Evolutionary conservation across 2,113 vertebrate species (phyloP), one percentile per base, ranked within the genome.

Genomic region (Solea senegalensis): DNA sequence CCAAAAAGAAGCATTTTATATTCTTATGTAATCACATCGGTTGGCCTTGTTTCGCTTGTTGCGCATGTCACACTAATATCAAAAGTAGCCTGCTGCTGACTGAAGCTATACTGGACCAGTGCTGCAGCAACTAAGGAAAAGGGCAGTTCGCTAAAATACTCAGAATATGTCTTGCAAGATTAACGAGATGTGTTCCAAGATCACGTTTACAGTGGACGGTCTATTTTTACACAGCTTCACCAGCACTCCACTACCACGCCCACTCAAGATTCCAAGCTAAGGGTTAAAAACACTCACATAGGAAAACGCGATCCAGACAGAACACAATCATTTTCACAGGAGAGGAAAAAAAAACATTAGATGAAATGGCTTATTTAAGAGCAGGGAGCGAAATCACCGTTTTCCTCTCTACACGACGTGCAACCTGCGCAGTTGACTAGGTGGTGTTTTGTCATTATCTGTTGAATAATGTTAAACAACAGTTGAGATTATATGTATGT

Each of bases 181-280:
- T 76, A 85, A 78, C 78, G 65, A 72, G 45, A 51, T 27, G 53
- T 72, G 28, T 75, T 72, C 68, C 53, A 51, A 64, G 80, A 68
- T 80, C 75, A 82, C 73, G 45, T 82, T 80, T 50, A 65, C 81
- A 7, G 58, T 8, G 71, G 68, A 72, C 16, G 16, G 27, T 72
- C 87, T 88, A 88, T 89, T 88, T 86, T 87, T 88, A 78, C 59
- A 69, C 66, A 46, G 49, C 65, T 45, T 54, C 10, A 45, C 40
- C 52, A 44, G 8, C 49, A 8, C 40, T 1, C 21, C 62, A 54
- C 61, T 51, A 69, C 90, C 88, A 85, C 86, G 85, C 90, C 86
- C 85, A 88, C 86, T 82, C 72, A 65, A 65, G 68, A 70, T 12
- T 69, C 11, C 34, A 53, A 82, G 39, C 61, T 12, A 59, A 34